These are phyloP conservation scores for Nannoperca australis DNA, from an alignment of 2,797 vertebrate genomes.

Conservation along the genomic window DNA sequence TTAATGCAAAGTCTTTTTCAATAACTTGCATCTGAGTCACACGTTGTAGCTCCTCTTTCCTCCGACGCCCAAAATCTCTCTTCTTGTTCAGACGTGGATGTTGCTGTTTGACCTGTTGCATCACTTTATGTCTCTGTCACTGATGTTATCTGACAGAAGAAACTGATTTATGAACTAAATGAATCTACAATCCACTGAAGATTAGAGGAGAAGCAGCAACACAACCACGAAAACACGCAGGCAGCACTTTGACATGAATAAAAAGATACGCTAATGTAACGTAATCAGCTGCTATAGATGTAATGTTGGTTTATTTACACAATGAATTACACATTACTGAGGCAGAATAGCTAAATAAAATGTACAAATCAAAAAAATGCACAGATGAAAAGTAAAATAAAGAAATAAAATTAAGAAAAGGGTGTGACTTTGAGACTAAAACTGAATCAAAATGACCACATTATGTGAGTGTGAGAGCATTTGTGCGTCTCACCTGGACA, in stretches of 20 bases:
- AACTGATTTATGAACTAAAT: background rate
- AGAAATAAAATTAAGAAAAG: too few relatives aligned
- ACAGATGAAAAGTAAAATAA: too few relatives aligned
- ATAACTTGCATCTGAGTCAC: background rate
- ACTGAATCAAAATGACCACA: background rate
- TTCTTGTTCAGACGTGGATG: too few relatives aligned
- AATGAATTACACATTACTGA: background rate
- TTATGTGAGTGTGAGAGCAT: background rate
- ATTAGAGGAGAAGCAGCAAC: background rate
- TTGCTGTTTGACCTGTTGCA: too few relatives aligned
- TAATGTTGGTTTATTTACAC: background rate
- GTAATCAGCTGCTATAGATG: background rate
- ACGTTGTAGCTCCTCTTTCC: too few relatives aligned
- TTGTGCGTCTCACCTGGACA: conserved; percentile 89
- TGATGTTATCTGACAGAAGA: background rate
- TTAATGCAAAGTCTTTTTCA: too few relatives aligned
- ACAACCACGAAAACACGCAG: background rate
- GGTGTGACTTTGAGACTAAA: background rate
- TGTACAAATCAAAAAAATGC: too few relatives aligned
- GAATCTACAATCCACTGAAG: background rate
- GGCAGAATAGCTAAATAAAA: too few relatives aligned
- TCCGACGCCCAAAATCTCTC: too few relatives aligned
- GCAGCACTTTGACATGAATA: background rate
- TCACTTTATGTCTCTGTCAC: background rate
- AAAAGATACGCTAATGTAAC: background rate